Evolutionary conservation across 2,888 invertebrate genomes (phyloP).

Genomic region (Apotomis capreana): DNA sequence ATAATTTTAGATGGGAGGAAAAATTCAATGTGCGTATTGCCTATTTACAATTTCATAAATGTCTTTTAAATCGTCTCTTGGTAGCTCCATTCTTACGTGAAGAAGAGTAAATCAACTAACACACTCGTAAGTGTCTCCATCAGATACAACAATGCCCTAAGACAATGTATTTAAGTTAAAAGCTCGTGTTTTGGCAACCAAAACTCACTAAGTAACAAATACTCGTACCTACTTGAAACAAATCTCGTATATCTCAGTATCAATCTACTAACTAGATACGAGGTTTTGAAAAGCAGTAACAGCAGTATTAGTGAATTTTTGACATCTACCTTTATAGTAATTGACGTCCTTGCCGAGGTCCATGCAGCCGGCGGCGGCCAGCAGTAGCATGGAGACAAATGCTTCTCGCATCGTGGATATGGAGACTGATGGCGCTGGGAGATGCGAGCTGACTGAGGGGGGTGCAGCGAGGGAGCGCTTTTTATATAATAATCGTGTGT

Average conservation of each 20-base stretch:
- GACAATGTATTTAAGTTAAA: constrained; percentile 6
- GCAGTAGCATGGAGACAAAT: constrained; percentile 67
- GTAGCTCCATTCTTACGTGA: no score
- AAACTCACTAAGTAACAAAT: no score
- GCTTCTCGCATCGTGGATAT: constrained; percentile 69
- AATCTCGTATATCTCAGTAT: no score
- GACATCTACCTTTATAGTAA: constrained; percentile 72
- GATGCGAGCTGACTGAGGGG: constrained; percentile 54
- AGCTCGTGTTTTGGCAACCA: not conserved
- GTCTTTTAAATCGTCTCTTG: no score
- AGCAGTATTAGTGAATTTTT: no score
- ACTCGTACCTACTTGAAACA: no score
- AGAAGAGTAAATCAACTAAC: no score
- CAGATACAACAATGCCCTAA: not conserved
- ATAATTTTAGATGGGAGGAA: no score
- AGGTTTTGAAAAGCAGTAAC: no score
- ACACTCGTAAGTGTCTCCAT: not conserved
- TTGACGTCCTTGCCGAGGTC: constrained; percentile 74
- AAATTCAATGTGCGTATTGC: no score
- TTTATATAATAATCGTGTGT: constrained; percentile 61
- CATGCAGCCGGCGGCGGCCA: constrained; percentile 58
- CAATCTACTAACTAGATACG: no score
- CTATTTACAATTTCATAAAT: no score
- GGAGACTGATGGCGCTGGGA: constrained; percentile 58
- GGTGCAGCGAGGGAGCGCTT: constrained; percentile 50